Conservation (phyloP, 1,140 invertebrate species). For the Drosophila nannoptera region DNA sequence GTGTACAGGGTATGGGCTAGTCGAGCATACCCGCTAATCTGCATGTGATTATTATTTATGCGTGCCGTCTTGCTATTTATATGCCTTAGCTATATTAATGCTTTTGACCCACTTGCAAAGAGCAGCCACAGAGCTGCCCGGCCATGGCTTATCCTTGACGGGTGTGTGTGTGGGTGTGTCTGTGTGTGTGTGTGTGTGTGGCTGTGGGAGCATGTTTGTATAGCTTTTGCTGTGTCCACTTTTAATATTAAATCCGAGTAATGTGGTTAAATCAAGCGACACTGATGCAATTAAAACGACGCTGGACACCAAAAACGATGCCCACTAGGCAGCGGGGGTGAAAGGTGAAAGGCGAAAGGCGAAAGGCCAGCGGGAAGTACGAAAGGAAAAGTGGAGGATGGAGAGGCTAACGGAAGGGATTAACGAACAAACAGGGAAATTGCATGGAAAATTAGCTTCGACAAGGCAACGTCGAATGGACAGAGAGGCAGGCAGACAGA, state of each 20-base stretch:
- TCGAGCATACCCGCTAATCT: not conserved
- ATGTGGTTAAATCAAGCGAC: conserved; percentile 69
- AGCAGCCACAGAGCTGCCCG: conserved; percentile 6
- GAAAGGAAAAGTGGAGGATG: not conserved
- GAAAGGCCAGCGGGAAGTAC: not conserved
- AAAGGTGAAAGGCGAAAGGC: too few species aligned
- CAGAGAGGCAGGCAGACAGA: too few species aligned
- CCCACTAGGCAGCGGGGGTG: not conserved
- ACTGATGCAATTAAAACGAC: conserved; percentile 71
- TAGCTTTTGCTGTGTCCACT: conserved; percentile 29
- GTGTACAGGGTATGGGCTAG: not conserved
- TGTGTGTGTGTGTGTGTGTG: conserved; percentile 16
- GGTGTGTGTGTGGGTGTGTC: conserved; percentile 16
- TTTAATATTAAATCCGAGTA: conserved; percentile 47
- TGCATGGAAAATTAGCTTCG: conserved; percentile 61
- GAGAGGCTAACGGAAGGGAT: not conserved
- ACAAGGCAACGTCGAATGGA: not conserved
- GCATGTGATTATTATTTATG: not conserved
- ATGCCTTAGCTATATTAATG: not conserved
- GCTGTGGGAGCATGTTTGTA: conserved; percentile 4
- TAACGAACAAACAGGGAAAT: conserved; percentile 37
- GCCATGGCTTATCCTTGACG: conserved; percentile 40
- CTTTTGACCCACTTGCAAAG: conserved; percentile 13
- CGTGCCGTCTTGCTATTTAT: not conserved
- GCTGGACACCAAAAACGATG: conserved; percentile 22